Evolutionary conservation across 2,797 vertebrate genomes (phyloP), one percentile per base, ranked within the genome.

Genomic region (Clarias fuscus): DNA sequence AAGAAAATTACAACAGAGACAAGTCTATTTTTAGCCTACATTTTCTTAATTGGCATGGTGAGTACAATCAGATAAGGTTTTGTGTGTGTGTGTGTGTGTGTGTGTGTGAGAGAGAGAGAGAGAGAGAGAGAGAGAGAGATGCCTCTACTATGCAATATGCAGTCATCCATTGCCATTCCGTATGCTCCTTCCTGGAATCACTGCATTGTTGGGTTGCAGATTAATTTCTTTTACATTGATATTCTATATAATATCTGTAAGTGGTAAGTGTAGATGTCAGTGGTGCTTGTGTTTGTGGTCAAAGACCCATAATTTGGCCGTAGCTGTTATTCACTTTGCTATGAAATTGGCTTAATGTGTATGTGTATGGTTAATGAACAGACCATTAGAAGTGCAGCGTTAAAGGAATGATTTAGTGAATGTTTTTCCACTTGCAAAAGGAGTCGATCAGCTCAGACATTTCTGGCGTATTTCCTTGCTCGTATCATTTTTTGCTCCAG

Each of bases 31-130:
- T 93, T 93, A 93, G 92, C 90, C 85, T 30, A 85, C 82, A 86
- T 92, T 91, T 91, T 94, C 91, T 93, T 95, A 95, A 95, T 94
- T 93, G 93, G 91, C 91, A 93, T 93, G 92, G 92, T 91, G 92
- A 93, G 92, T 89, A 94, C 91, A 93, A 93, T 95, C 94, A 92
- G 93, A 95, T 95, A 93, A 92, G 91, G 87, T 77, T 68, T 24
- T 83, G 68, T 33, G 43, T 82, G 82, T 67, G 70, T 70, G 61
- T 59, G 62, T 83, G 48, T 71, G 68, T 73, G 67, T 20, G 72
- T 65, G 82, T 43, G 75, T 37, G 82, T 11, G 65, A 68, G 72
- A 5, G 70, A 53, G 82, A 48, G 64, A 75, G 62, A 10, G 68
- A 33, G 81, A 24, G 72, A n/a, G 81, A 43, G 56, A 65, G 62